phyloP scores from a whole-genome alignment of 2,113 vertebrate species.

The Naja naja region DNA sequence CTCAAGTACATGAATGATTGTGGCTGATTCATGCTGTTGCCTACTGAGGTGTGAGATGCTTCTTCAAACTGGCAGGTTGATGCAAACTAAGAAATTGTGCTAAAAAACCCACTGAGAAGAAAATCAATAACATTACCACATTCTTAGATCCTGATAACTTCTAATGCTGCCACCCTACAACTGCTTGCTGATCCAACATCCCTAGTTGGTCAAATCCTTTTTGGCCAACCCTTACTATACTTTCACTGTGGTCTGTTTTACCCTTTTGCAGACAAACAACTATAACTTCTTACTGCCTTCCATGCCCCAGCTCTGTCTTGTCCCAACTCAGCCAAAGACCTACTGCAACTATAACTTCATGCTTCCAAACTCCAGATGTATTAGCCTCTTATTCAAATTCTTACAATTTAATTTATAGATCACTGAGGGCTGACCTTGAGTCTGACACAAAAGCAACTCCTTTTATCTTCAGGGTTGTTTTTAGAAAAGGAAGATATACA shows the following conservation, averaged over 20 bases:
- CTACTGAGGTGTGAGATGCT: neutral
- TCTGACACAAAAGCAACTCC: neutral
- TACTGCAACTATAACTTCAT: neutral
- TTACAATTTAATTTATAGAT: neutral
- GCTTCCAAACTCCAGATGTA: neutral
- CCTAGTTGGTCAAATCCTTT: neutral
- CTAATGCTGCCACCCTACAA: neutral
- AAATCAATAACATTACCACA: neutral
- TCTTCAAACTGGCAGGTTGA: conserved; percentile 4
- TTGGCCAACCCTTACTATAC: neutral
- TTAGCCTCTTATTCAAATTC: neutral
- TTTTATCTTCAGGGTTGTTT: neutral
- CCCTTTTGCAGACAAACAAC: neutral
- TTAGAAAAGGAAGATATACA: neutral
- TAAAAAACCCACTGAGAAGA: neutral
- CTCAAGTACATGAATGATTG: conserved; percentile 16
- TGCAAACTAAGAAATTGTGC: conserved; percentile 22
- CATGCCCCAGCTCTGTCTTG: neutral
- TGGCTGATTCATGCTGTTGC: neutral
- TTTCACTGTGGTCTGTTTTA: too few relatives aligned
- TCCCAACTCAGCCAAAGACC: neutral
- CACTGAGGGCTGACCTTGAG: neutral
- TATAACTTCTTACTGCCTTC: neutral
- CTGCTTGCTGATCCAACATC: neutral
- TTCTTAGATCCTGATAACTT: neutral